Percentiles rank a stretch among this genome's conserved stretches.
Evolutionary conservation across 1,140 invertebrate species (phyloP).

Genomic region (Drosophila obscura): DNA sequence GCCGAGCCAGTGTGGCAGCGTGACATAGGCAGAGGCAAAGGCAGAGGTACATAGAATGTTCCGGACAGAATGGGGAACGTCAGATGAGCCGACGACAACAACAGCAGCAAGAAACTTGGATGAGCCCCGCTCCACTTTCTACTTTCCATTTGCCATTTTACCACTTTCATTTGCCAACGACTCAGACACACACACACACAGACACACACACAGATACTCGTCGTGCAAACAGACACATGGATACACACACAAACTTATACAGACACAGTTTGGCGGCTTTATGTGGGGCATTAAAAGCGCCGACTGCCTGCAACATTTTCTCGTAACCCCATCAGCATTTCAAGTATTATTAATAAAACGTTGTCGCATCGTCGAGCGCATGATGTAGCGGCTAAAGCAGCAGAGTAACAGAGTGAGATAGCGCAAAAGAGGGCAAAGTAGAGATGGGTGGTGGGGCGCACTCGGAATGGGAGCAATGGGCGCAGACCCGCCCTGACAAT

Average conservation of each 20-base stretch:
- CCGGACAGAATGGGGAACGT: slow-evolving; percentile 18
- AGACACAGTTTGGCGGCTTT: slow-evolving; percentile 28
- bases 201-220: slow-evolving; percentile 2
- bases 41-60: no score
- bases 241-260: not conserved
- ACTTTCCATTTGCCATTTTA: not conserved
- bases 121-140: slow-evolving; percentile 38
- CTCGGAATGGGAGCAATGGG: slow-evolving; percentile 48
- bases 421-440: slow-evolving; percentile 2
- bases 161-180: slow-evolving; percentile 31
- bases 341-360: slow-evolving; percentile 66
- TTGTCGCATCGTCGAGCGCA: slow-evolving; percentile 51
- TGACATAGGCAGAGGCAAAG: slow-evolving; percentile 15
- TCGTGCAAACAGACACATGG: not conserved
- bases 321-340: slow-evolving; percentile 61
- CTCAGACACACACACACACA: slow-evolving; percentile 14
- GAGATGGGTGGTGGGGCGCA: not conserved
- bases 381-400: slow-evolving; percentile 30
- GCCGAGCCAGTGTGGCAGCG: no score
- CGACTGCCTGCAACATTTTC: slow-evolving; percentile 49
- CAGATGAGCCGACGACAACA: slow-evolving; percentile 21
- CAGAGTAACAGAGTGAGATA: not conserved
- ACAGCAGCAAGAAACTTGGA: no score
- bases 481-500: slow-evolving; percentile 56
- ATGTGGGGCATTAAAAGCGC: slow-evolving; percentile 59